Evolutionary conservation across 2,888 invertebrate species (phyloP), one percentile per base, ranked within the genome.

Genomic region (Heliconius aoede): DNA sequence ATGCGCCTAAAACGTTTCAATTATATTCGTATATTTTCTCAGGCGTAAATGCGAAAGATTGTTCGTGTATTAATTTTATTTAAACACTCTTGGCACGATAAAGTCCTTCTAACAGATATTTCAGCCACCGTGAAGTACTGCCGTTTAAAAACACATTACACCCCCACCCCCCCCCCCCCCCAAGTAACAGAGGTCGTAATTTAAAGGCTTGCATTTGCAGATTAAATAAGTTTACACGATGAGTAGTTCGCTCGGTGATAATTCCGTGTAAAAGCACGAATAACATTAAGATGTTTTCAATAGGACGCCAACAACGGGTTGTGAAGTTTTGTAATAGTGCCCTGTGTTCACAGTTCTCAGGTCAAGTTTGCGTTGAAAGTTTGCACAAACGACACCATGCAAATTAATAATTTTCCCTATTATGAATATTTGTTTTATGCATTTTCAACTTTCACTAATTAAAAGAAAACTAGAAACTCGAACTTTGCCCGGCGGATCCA

Each of bases 1-100:
- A 91, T 91, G 91, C 89, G 88, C 86, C 88, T 89, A 91, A 93
- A 94, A 92, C 89, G 91, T 89, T 92, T 90, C 90, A 91, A 92
- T 93, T 92, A 92, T 91, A 88, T 89, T 83, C 85, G 85, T 86
- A 78, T 88, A 89, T 87, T 89, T 89, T 86, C 84, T 82, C 82
- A 55, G 81, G 28, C 69, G 67, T 69, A 68, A 85, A 88, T 86
- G 85, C 80, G 78, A 81, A 82, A 79, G 76, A 81, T 80, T 76
- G 76, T 74, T 80, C 77, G 55, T n/a, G 71, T 76, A 75, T 77
- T 80, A 80, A 79, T 79, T 78, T 74, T 76, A 69, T 76, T 74
- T 78, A 73, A 80, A 77, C 65, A 69, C 72, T 74, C 58, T 74
- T 77, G 77, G 78, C 78, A 76, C 76, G 72, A 78, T 77, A 73